A percentile compares a stretch with the other conserved stretches of the same genome.
Evolutionary conservation across 2,797 vertebrate genomes (phyloP).

Genomic region (Champsocephalus esox): DNA sequence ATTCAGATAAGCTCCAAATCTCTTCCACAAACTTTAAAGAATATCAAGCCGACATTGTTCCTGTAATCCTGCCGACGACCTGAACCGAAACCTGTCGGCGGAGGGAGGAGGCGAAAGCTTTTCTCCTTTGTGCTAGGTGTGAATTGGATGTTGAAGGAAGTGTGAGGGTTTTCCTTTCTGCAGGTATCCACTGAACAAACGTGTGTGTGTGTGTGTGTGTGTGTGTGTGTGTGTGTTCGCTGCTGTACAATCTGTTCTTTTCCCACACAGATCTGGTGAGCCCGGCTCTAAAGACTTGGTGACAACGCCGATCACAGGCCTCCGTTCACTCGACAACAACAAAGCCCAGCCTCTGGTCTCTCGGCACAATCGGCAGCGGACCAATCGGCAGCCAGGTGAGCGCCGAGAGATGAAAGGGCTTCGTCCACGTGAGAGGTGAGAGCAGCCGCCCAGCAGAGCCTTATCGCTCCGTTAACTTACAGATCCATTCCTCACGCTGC

Average conservation of each 20-base stretch:
- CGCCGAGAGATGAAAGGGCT: conserved; percentile 69
- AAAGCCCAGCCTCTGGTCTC: conserved; percentile 34
- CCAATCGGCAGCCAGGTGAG: conserved; percentile 13
- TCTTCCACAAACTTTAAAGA: too few relatives aligned
- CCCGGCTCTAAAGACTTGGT: conserved; percentile 76
- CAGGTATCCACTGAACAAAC: conserved; percentile 52
- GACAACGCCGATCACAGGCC: conserved; percentile 79
- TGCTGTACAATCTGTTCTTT: conserved; percentile 64
- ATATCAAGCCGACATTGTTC: too few relatives aligned
- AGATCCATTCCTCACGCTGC: conserved; percentile 47
- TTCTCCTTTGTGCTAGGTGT: conserved; percentile 38
- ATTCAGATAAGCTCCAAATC: too few relatives aligned
- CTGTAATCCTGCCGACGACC: too few relatives aligned
- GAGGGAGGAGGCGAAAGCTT: background rate
- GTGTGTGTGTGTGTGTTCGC: conserved; percentile 6
- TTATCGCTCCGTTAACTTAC: conserved; percentile 42
- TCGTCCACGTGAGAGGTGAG: conserved; percentile 66
- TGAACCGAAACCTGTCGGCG: too few relatives aligned
- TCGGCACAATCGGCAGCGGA: conserved; percentile 44
- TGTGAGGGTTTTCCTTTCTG: conserved; percentile 31
- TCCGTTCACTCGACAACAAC: conserved; percentile 81
- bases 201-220: conserved; percentile 30
- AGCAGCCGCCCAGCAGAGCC: conserved; percentile 27
- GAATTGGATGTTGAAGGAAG: conserved; percentile 31
- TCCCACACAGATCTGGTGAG: conserved; percentile 84